These are phyloP conservation scores for Asarcornis scutulata DNA, from an alignment of 2,113 vertebrate species.

Conservation along the genomic window DNA sequence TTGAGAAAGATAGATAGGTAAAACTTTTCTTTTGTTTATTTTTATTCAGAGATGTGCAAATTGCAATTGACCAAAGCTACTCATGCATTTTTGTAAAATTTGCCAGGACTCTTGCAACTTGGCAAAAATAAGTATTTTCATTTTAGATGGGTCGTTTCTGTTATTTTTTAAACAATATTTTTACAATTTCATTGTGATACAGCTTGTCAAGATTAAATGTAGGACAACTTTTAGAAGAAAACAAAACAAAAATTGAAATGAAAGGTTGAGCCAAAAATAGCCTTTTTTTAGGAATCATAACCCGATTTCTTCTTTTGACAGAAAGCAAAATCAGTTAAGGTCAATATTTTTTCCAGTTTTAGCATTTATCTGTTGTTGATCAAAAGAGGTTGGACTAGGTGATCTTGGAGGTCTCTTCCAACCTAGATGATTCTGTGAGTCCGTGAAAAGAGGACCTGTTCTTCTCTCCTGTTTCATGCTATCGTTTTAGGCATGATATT, in stretches of 20 bases:
- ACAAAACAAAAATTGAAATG: neutral
- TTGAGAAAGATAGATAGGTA: neutral
- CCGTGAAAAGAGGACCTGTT: neutral
- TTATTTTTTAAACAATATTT: neutral
- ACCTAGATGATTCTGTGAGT: too few relatives aligned
- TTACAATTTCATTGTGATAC: neutral
- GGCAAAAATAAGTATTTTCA: neutral
- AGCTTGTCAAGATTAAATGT: neutral
- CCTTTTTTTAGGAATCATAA: neutral
- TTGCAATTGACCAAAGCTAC: neutral
- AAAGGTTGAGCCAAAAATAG: neutral
- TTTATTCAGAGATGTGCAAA: neutral
- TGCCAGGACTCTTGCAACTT: neutral
- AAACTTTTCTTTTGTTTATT: neutral
- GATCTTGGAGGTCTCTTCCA: too few relatives aligned
- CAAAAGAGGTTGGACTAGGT: too few relatives aligned
- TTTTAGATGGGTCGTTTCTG: neutral
- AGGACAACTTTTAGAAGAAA: neutral
- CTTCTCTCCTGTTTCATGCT: neutral
- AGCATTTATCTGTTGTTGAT: neutral
- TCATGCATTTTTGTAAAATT: neutral
- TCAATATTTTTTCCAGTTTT: neutral
- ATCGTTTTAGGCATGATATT: neutral
- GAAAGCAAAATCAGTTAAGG: neutral
- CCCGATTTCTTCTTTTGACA: neutral